phyloP scores from a whole-genome alignment of 2,113 vertebrate species.

The Bubo blakistoni region DNA sequence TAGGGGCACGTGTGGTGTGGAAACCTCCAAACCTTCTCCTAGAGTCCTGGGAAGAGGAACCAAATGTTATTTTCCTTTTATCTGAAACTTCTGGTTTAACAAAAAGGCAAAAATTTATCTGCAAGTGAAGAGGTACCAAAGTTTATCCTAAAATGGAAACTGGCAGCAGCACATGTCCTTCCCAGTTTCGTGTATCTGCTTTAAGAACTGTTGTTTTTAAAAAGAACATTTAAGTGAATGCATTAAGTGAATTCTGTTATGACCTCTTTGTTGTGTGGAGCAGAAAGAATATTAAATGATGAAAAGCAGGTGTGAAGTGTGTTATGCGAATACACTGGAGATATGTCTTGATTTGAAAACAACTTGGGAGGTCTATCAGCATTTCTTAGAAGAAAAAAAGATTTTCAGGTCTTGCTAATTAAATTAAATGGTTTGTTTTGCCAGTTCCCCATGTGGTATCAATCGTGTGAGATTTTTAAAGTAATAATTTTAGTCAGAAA shows the following conservation, averaged over 20 bases:
- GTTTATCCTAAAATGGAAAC: neutral
- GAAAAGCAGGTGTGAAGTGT: slow-evolving; percentile 44
- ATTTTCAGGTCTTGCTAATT: neutral
- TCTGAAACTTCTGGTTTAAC: neutral
- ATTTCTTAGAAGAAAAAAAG: neutral
- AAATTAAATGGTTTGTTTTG: neutral
- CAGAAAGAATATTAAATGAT: slow-evolving; percentile 15
- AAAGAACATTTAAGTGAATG: neutral
- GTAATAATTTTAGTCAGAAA: neutral
- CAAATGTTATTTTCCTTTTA: neutral
- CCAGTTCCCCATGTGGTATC: neutral
- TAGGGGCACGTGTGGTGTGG: neutral
- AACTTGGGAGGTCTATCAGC: slow-evolving; percentile 21
- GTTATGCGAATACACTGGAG: slow-evolving; percentile 41
- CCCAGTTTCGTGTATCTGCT: neutral
- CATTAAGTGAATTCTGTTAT: neutral
- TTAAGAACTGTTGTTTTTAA: slow-evolving; percentile 15
- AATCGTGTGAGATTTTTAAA: neutral
- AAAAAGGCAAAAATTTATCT: neutral
- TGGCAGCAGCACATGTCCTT: neutral
- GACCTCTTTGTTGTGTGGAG: neutral
- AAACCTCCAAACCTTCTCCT: neutral
- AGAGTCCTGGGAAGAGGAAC: neutral
- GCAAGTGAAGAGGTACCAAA: neutral
- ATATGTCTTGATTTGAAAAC: slow-evolving; percentile 27